phyloP scores from a whole-genome alignment of 2,797 vertebrate genomes.

The Oreonectes daqikongensis region DNA sequence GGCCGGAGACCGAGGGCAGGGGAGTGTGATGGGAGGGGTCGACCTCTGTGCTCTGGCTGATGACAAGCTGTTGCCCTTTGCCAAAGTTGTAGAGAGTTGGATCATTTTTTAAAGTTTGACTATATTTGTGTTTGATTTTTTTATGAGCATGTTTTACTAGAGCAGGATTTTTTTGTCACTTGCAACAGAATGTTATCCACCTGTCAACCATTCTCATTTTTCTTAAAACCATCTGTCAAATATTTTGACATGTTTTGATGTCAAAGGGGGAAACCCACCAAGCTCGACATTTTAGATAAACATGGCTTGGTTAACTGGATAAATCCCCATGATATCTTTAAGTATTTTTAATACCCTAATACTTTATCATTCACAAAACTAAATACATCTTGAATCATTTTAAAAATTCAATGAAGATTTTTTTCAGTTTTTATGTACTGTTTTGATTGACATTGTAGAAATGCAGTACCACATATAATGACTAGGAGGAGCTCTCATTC shows the following conservation, averaged over 20 bases:
- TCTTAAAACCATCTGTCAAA: neutral
- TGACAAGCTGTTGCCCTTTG: neutral
- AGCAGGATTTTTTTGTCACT: neutral
- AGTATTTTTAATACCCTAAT: too few species aligned
- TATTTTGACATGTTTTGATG: conserved; percentile 13
- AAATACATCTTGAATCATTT: too few species aligned
- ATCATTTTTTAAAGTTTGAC: neutral
- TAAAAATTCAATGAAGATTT: too few species aligned
- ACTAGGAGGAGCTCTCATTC: conserved; percentile 48
- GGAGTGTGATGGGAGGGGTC: conserved; percentile 25
- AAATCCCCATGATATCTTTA: too few species aligned
- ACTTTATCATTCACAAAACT: too few species aligned
- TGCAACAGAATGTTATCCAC: neutral
- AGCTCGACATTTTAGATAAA: conserved; percentile 2
- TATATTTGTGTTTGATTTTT: neutral
- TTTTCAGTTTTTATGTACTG: neutral
- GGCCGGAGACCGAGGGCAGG: conserved; percentile 32
- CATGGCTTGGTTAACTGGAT: neutral
- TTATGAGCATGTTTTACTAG: neutral
- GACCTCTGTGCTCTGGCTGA: conserved; percentile 20
- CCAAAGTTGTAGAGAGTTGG: neutral
- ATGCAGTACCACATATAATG: conserved; percentile 32
- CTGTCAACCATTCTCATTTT: neutral
- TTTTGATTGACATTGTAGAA: neutral
- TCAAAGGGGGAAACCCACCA: conserved; percentile 13